These are phyloP conservation scores for Pseudomyrmex pallidus DNA, from an alignment of 1,140 invertebrate species.

Conservation along the genomic window DNA sequence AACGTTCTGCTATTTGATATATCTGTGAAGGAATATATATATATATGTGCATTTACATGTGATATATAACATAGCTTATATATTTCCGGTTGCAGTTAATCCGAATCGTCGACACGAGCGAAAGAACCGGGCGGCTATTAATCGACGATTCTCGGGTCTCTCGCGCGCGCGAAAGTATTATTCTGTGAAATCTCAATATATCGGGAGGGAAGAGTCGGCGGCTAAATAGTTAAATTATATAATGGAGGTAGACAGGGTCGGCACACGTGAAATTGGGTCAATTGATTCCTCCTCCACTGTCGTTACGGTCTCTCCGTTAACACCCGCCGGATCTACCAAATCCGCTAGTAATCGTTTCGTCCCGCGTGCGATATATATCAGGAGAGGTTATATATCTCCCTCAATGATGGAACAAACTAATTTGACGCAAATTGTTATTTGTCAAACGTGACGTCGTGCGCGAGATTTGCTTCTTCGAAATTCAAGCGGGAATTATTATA, in stretches of 20 bases:
- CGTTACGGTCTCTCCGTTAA: conserved; percentile 60
- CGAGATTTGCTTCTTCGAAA: neutral
- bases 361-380: neutral
- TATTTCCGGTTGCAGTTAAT: conserved; percentile 13
- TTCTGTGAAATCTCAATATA: conserved; percentile 23
- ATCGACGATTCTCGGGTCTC: conserved; percentile 52
- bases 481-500: neutral
- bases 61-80: neutral
- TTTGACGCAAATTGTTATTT: neutral
- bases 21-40: neutral
- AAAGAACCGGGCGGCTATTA: conserved; percentile 17
- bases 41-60: neutral
- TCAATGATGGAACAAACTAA: neutral
- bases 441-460: neutral
- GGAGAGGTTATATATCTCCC: neutral
- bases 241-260: conserved; percentile 70
- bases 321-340: conserved; percentile 46
- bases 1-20: neutral
- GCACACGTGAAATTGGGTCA: conserved; percentile 77
- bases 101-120: conserved; percentile 1
- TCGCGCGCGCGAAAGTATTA: conserved; percentile 46
- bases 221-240: conserved; percentile 82
- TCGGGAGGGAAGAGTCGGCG: conserved; percentile 51
- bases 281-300: conserved; percentile 76
- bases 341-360: conserved; percentile 12